Conservation (phyloP, 1,140 invertebrate species). For the Archegozetes longisetosus region DNA sequence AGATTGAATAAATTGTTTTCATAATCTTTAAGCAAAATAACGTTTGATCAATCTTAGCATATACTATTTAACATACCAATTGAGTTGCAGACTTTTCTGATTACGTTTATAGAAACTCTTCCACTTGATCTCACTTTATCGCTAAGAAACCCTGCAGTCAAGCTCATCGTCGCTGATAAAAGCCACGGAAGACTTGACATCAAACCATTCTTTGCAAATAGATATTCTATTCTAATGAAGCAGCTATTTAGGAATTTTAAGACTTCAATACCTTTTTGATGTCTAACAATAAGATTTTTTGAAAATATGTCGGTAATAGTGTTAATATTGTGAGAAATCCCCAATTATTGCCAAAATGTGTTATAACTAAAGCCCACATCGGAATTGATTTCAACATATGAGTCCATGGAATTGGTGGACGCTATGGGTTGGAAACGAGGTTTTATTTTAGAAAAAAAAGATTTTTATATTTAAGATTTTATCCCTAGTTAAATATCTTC, state of each 20-base stretch:
- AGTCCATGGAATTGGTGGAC: constrained; percentile 6
- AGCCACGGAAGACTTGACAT: background rate
- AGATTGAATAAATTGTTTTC: background rate
- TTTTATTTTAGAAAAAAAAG: too few relatives aligned
- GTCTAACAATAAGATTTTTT: constrained; percentile 58
- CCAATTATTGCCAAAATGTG: constrained; percentile 53
- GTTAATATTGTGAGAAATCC: constrained; percentile 52
- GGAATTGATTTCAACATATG: constrained; percentile 8
- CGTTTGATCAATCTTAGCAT: too few relatives aligned
- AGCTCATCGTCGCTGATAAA: background rate
- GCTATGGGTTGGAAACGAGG: too few relatives aligned
- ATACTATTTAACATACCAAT: constrained; percentile 4
- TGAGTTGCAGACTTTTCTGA: constrained; percentile 14
- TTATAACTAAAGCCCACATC: constrained; percentile 46
- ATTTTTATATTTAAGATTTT: constrained; percentile 1
- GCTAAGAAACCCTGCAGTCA: background rate
- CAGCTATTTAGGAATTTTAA: background rate
- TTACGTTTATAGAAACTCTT: background rate
- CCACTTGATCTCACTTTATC: constrained; percentile 3
- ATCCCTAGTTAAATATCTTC: too few relatives aligned
- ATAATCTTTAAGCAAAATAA: background rate
- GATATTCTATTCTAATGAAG: background rate
- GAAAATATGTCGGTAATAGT: constrained; percentile 82
- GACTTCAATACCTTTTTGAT: background rate
- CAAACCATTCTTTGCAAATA: background rate